Evolutionary conservation across 2,888 invertebrate genomes (phyloP), one percentile per base, ranked within the genome.

Genomic region (Strigamia crassipes): DNA sequence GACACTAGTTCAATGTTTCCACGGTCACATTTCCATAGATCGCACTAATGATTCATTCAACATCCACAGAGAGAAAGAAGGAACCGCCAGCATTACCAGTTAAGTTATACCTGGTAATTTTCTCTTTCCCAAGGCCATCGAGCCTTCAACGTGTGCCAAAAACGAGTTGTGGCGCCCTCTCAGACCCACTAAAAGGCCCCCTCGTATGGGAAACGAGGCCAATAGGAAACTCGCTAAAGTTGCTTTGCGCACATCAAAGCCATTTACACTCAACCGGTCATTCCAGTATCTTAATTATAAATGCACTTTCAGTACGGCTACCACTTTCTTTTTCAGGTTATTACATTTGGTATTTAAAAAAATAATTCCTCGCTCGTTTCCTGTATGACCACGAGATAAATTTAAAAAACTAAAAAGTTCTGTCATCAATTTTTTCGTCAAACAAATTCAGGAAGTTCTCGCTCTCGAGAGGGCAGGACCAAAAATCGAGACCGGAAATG

Each of bases 11-110:
- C 73, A 73, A 73, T n/a, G 73, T 31, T 31, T 73, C 73, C 73
- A 73, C 73, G 73, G 73, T 73, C 73, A 73, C 73, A 73, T 73
- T 73, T 73, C 73, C 73, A 73, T 73, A 31, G 31, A 27, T 27
- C 27, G 0, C 18, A 51, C 15, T 15, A 18, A 18, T 51, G 51
- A 51, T 51, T 51, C 51, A 51, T 18, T 51, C 51, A 51, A 66
- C 73, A 73, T 31, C 73, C 73, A 27, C 10, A 66, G 4, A 23
- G 51, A 51, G 15, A 6, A 51, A 51, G 13, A 10, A 15, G 13
- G 46, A 46, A 61, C 5, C 5, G 23, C 66, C 27, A 73, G 31
- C 15, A 27, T 73, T 10, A 23, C 38, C 38, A 38, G 38, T 38
- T 38, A n/a, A 73, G 13, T 73, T 73, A 56, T 73, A 23, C 73